A percentile compares a stretch with the other conserved stretches of the same genome.
These are phyloP conservation scores for Microplitis manilae DNA, from an alignment of 2,888 invertebrate species.

Conservation along the genomic window DNA sequence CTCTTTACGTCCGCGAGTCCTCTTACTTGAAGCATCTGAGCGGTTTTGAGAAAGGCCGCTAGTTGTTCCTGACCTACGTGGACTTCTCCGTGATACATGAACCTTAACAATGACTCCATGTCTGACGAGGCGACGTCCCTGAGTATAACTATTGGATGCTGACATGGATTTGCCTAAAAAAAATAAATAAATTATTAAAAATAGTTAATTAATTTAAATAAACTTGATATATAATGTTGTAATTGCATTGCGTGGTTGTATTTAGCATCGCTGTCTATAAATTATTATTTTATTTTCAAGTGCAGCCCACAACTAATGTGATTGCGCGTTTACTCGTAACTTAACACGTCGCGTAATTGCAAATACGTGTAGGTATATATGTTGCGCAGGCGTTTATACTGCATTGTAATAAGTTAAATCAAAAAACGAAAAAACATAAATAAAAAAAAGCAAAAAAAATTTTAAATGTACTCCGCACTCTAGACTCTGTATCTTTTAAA, in stretches of 20 bases:
- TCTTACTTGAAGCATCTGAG: conserved; percentile 89
- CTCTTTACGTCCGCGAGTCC: conserved; percentile 86
- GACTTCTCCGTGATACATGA: conserved; percentile 94
- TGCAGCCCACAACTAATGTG: conserved; percentile 32
- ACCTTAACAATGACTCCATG: conserved; percentile 89
- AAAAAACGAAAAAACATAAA: no score
- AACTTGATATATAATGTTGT: conserved; percentile 25
- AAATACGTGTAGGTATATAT: conserved; percentile 36
- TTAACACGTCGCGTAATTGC: conserved; percentile 29
- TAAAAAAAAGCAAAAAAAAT: neutral
- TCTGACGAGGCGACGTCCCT: conserved; percentile 89
- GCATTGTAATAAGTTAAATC: neutral
- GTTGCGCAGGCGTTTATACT: conserved; percentile 33
- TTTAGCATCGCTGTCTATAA: neutral
- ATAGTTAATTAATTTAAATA: conserved; percentile 27
- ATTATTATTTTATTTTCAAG: neutral
- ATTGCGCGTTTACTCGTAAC: conserved; percentile 25
- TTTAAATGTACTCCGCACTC: neutral
- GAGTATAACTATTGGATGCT: conserved; percentile 91
- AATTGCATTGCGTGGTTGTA: conserved; percentile 12
- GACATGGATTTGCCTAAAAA: conserved; percentile 85
- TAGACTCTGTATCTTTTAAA: neutral
- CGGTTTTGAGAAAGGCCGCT: conserved; percentile 88
- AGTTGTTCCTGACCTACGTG: conserved; percentile 91
- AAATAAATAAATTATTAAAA: conserved; percentile 6